Conservation (phyloP, 2,888 invertebrate genomes). For the Smittia sp. region DNA sequence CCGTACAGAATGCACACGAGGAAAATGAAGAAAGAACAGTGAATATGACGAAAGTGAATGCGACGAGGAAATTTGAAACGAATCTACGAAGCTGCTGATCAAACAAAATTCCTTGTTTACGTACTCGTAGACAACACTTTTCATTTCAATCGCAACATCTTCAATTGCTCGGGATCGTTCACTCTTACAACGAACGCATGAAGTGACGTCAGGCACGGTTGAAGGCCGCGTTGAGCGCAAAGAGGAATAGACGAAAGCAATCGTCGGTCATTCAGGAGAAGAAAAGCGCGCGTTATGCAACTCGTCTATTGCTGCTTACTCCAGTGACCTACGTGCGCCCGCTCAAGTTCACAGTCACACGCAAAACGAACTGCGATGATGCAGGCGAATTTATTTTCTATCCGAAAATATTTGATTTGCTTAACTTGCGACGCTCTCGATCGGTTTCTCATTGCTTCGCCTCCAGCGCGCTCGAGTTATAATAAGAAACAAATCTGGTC, state of each 20-base stretch:
- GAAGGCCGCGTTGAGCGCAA: not conserved
- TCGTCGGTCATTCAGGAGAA: not conserved
- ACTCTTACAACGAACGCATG: conserved; percentile 2
- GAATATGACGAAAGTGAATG: not conserved
- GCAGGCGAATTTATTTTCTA: not conserved
- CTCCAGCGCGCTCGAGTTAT: not conserved
- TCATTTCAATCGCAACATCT: conserved; percentile 2
- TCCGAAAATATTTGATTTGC: not conserved
- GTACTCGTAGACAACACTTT: not conserved
- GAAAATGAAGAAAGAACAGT: not conserved
- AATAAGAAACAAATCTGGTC: not conserved
- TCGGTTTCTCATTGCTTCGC: not conserved
- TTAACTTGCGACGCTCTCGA: not conserved
- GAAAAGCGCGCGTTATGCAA: not conserved
- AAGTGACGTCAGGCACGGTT: not conserved
- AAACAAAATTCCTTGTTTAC: not conserved
- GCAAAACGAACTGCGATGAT: not conserved
- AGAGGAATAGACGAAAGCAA: not conserved
- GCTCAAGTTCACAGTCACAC: not conserved
- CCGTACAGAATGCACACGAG: not conserved
- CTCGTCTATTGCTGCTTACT: not conserved
- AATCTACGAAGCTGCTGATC: not conserved
- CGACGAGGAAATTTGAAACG: not conserved
- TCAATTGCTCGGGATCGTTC: conserved; percentile 1
- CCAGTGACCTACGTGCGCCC: not conserved